Conservation (phyloP, 2,113 vertebrate species). For the Paracanthobrama guichenoti region DNA sequence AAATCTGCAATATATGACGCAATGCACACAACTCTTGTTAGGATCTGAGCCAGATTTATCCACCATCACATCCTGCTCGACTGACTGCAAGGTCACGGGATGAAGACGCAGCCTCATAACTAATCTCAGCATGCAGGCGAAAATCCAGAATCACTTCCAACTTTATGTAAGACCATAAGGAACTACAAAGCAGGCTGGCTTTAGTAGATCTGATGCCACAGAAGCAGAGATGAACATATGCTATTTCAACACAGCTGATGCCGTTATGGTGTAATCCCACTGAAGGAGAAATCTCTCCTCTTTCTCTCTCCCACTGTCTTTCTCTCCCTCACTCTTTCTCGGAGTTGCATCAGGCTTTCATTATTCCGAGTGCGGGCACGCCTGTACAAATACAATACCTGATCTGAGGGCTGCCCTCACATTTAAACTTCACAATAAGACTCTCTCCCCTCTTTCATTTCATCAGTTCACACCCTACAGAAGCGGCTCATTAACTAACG, state of each 20-base stretch:
- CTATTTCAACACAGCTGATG: slow-evolving; percentile 37
- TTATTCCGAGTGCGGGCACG: slow-evolving; percentile 52
- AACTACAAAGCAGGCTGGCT: slow-evolving; percentile 21
- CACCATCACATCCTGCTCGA: not conserved
- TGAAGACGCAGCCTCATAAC: not conserved
- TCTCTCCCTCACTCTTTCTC: slow-evolving; percentile 44
- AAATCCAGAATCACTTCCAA: slow-evolving; percentile 33
- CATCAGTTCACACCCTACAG: slow-evolving; percentile 26
- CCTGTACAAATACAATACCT: slow-evolving; percentile 47
- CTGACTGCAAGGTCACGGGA: not conserved
- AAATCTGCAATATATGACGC: not conserved
- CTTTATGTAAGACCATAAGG: slow-evolving; percentile 29
- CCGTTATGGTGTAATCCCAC: slow-evolving; percentile 19
- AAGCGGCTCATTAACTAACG: slow-evolving; percentile 30
- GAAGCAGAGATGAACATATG: not conserved
- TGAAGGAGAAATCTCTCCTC: slow-evolving; percentile 25
- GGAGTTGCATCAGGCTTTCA: slow-evolving; percentile 59
- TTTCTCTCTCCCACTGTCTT: slow-evolving; percentile 6
- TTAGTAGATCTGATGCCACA: slow-evolving; percentile 36
- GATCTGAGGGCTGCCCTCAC: slow-evolving; percentile 45
- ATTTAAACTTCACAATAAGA: slow-evolving; percentile 51
- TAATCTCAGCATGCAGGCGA: slow-evolving; percentile 15
- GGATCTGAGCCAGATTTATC: slow-evolving; percentile 14
- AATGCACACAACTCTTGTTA: not conserved
- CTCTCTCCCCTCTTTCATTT: slow-evolving; percentile 34